Evolutionary conservation across 2,888 invertebrate genomes (phyloP).

Genomic region (Meandrusa payeni): DNA sequence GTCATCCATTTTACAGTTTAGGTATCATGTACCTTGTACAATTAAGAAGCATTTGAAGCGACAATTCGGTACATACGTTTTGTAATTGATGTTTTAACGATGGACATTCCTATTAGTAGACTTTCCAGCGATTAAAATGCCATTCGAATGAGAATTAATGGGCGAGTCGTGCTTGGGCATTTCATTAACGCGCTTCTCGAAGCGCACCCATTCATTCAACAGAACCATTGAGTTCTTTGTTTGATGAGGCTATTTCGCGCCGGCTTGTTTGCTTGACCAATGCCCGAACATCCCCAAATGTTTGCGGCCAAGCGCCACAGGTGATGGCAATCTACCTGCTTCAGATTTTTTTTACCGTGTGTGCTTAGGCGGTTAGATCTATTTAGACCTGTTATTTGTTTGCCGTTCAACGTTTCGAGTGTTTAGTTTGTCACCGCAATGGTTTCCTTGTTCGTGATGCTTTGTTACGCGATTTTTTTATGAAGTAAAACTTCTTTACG

Average conservation of each 20-base stretch:
- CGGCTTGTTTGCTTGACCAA: slow-evolving; percentile 58
- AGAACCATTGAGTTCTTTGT: slow-evolving; percentile 53
- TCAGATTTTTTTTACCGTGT: slow-evolving; percentile 40
- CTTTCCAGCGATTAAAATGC: slow-evolving; percentile 11
- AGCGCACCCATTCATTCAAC: slow-evolving; percentile 58
- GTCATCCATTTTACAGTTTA: no score
- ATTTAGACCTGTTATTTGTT: slow-evolving; percentile 35
- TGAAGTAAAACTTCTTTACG: no score
- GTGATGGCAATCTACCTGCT: slow-evolving; percentile 62
- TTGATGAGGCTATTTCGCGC: slow-evolving; percentile 63
- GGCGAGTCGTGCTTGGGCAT: slow-evolving; percentile 15
- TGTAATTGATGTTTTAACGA: slow-evolving; percentile 10
- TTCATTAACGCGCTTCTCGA: slow-evolving; percentile 27
- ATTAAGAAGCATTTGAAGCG: background rate
- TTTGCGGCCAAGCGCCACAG: slow-evolving; percentile 66
- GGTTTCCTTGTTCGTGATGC: no score
- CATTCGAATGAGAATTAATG: slow-evolving; percentile 9
- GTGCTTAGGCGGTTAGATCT: slow-evolving; percentile 48
- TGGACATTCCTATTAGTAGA: slow-evolving; percentile 5
- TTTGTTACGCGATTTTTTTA: no score
- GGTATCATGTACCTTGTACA: background rate
- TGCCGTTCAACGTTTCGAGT: slow-evolving; percentile 37
- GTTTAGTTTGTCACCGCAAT: no score
- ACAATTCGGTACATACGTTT: background rate
- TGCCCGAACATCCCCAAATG: slow-evolving; percentile 43